Percentiles rank a stretch among this genome's conserved stretches.
Conservation (phyloP, 2,888 invertebrate genomes). For the Podabrus alpinus region DNA sequence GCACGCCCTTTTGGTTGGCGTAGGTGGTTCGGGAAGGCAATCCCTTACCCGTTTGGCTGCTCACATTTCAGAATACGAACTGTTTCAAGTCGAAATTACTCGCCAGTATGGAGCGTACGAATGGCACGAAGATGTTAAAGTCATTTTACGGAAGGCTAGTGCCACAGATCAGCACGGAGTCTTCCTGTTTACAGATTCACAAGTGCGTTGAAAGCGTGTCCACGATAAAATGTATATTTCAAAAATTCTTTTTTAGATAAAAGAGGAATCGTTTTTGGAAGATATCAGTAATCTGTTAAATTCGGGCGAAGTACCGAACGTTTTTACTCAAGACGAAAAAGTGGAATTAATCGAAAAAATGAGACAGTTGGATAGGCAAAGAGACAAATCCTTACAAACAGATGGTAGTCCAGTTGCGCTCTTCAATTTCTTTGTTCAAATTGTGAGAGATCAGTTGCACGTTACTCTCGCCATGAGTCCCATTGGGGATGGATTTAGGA, state of each 20-base stretch:
- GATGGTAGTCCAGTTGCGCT: conserved; percentile 90
- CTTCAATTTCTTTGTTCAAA: conserved; percentile 87
- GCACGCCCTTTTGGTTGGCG: conserved; percentile 87
- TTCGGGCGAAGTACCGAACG: conserved; percentile 91
- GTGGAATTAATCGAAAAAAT: conserved; percentile 92
- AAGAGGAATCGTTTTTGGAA: conserved; percentile 91
- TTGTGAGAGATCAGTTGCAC: conserved; percentile 89
- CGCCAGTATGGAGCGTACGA: conserved; percentile 81
- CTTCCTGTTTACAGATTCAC: conserved; percentile 88
- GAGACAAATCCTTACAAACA: conserved; percentile 84
- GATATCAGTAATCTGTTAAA: conserved; percentile 92
- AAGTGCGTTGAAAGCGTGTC: conserved; percentile 59
- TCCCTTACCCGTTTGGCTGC: conserved; percentile 87
- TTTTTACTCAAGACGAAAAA: conserved; percentile 84
- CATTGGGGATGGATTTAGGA: conserved; percentile 83
- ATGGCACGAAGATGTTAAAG: conserved; percentile 92
- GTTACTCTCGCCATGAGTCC: conserved; percentile 89
- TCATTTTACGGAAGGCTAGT: conserved; percentile 77
- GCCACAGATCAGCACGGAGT: conserved; percentile 85
- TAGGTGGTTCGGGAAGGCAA: conserved; percentile 92
- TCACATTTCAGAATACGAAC: conserved; percentile 92
- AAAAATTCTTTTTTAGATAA: conserved; percentile 64
- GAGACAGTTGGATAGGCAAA: conserved; percentile 85
- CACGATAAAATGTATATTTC: neutral
- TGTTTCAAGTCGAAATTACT: conserved; percentile 90